phyloP scores from a whole-genome alignment of 2,797 vertebrate genomes.

The Cottoperca gobio region DNA sequence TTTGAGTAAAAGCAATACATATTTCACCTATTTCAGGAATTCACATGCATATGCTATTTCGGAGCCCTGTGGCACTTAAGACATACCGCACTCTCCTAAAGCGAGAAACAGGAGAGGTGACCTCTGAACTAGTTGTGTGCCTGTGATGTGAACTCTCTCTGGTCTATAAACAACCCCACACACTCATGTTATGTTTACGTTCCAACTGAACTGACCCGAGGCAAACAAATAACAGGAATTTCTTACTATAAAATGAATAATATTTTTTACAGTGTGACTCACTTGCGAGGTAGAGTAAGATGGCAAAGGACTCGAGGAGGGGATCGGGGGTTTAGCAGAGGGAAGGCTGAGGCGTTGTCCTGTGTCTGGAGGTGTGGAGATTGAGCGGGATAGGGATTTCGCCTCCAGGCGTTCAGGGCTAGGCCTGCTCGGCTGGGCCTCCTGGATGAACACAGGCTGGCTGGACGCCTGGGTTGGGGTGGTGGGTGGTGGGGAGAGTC shows the following conservation, averaged over 20 bases:
- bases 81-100: constrained; percentile 6
- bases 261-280: constrained; percentile 74
- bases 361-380: constrained; percentile 89
- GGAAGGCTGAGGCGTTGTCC: constrained; percentile 88
- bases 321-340: constrained; percentile 84
- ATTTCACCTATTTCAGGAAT: constrained; percentile 26
- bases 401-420: constrained; percentile 88
- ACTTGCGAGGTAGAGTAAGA: constrained; percentile 90
- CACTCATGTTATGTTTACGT: background rate
- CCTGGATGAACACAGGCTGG: constrained; percentile 91
- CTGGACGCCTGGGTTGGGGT: constrained; percentile 93
- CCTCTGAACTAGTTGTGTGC: constrained; percentile 17
- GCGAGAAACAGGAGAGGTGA: constrained; percentile 15
- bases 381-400: constrained; percentile 85
- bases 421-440: constrained; percentile 85
- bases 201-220: background rate
- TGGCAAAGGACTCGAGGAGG: constrained; percentile 75
- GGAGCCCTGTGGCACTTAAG: constrained; percentile 5
- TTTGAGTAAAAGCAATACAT: constrained; percentile 8
- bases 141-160: constrained; percentile 14
- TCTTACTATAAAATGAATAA: background rate
- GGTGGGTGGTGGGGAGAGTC: constrained; percentile 91
- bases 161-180: background rate
- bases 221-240: background rate
- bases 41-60: constrained; percentile 19